Base-by-base conservation (phyloP, 2,888 invertebrate genomes). In the Nymphalis c-album region DNA sequence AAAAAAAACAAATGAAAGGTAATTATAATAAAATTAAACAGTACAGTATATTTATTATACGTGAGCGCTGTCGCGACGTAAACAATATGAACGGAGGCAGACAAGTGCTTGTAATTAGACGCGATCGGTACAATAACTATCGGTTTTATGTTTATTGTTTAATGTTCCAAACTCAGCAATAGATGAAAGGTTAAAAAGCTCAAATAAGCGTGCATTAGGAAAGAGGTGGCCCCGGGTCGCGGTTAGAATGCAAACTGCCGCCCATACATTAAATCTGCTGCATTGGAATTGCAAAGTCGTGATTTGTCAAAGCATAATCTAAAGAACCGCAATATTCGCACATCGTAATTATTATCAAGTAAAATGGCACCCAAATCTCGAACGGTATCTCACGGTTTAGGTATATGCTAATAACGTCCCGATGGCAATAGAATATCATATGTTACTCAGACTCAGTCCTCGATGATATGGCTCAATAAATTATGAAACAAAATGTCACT, bases 241-340 rank as follows among this genome's bases (percentile, higher is more conserved):
- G 86, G 90, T 86, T 90, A 91, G 89, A 92, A 91, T 91, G 92
- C 91, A 91, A 92, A 91, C 90, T 91, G 86, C 91, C 92, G 91
- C 91, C 91, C 92, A 91, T 91, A 92, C 91, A 91, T 91, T 92
- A 91, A 91, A 91, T 91, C 86, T 88, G 87, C 89, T 90, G 86
- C 91, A 91, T 91, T 90, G 85, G 91, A 92, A 92, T 91, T 91
- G 91, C 91, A 85, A 91, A 91, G 92, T 92, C 92, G 92, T 92
- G 92, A 92, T 92, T 92, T 92, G 92, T 92, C 92, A 92, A 91
- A 92, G 91, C 88, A 91, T 91, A 92, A 91, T 91, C 90, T 90
- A 87, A 87, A 89, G 89, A 89, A 90, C 90, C 85, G 87, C 90
- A 88, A 86, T 90, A 91, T 92, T 91, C 91, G 90, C 91, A 92